Conservation (phyloP, 2,113 vertebrate species). For the Pungitius pungitius region DNA sequence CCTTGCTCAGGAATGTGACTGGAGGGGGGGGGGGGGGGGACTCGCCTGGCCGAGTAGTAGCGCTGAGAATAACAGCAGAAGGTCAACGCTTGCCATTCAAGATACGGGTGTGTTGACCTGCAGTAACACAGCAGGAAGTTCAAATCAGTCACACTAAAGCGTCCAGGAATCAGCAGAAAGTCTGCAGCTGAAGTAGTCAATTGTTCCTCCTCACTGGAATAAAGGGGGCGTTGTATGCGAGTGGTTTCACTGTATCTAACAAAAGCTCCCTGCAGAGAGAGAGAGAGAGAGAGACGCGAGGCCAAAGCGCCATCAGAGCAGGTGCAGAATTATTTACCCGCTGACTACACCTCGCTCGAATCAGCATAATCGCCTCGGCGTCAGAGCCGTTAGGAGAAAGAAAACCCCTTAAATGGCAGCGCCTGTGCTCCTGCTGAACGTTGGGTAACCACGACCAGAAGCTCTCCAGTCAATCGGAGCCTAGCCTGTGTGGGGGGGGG, state of each 20-base stretch:
- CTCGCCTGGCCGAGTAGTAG: conserved; percentile 43
- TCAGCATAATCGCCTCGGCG: conserved; percentile 42
- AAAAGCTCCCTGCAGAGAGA: conserved; percentile 31
- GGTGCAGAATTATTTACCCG: conserved; percentile 52
- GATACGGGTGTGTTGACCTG: not conserved
- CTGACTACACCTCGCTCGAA: conserved; percentile 38
- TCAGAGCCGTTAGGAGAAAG: conserved; percentile 1
- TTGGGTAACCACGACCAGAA: conserved; percentile 45
- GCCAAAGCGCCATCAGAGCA: conserved; percentile 42
- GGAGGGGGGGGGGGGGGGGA: too few relatives aligned
- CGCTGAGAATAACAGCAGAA: conserved; percentile 50
- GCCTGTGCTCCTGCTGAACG: conserved; percentile 16
- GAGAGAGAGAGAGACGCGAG: not conserved
- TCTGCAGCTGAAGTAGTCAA: conserved; percentile 1
- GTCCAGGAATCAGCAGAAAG: not conserved
- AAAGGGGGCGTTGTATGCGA: conserved; percentile 11
- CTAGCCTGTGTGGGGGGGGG: too few relatives aligned
- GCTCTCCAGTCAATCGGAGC: conserved; percentile 53
- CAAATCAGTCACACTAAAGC: not conserved
- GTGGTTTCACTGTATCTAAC: conserved; percentile 20
- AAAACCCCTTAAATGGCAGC: conserved; percentile 15
- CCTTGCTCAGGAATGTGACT: conserved; percentile 57
- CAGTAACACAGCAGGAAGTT: not conserved
- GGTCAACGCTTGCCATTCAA: conserved; percentile 36
- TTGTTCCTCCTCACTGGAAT: conserved; percentile 14